phyloP scores from a whole-genome alignment of 2,797 vertebrate species.

The Typhlichthys subterraneus region DNA sequence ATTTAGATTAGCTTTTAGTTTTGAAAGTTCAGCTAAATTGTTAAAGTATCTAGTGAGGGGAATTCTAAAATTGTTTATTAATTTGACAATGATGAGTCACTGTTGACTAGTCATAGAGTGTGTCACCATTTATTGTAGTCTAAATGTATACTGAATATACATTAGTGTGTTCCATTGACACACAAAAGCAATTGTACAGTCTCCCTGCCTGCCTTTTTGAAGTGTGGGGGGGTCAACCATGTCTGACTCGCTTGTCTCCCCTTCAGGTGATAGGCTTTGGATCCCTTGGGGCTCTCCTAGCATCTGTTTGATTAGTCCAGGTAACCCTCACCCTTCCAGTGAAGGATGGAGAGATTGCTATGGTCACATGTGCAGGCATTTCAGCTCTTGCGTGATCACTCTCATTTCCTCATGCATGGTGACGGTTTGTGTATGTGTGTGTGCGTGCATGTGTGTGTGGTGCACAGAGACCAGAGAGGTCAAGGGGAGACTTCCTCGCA shows the following conservation, averaged over 20 bases:
- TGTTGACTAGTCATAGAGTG: too few relatives aligned
- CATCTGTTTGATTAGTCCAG: conserved; percentile 66
- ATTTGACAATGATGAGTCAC: too few relatives aligned
- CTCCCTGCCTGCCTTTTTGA: conserved; percentile 26
- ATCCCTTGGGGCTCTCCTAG: conserved; percentile 43
- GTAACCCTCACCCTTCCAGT: conserved; percentile 57
- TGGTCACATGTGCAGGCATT: background rate
- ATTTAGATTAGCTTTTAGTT: conserved; percentile 9
- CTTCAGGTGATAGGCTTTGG: conserved; percentile 54
- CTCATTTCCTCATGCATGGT: background rate
- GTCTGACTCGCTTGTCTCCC: conserved; percentile 49
- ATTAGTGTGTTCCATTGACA: background rate
- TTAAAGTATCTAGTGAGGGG: background rate
- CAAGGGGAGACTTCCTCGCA: conserved; percentile 43
- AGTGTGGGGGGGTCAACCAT: conserved; percentile 19
- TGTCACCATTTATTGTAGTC: too few relatives aligned
- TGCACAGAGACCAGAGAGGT: conserved; percentile 38
- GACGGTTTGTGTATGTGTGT: conserved; percentile 6
- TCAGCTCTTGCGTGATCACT: background rate
- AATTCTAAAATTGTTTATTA: background rate
- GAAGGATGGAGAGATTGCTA: conserved; percentile 34
- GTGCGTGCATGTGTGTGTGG: conserved; percentile 10
- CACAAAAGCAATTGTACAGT: background rate
- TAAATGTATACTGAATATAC: too few relatives aligned
- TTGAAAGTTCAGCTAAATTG: conserved; percentile 13